Evolutionary conservation across 2,797 vertebrate species (phyloP).

Genomic region (Nothura maculosa): DNA sequence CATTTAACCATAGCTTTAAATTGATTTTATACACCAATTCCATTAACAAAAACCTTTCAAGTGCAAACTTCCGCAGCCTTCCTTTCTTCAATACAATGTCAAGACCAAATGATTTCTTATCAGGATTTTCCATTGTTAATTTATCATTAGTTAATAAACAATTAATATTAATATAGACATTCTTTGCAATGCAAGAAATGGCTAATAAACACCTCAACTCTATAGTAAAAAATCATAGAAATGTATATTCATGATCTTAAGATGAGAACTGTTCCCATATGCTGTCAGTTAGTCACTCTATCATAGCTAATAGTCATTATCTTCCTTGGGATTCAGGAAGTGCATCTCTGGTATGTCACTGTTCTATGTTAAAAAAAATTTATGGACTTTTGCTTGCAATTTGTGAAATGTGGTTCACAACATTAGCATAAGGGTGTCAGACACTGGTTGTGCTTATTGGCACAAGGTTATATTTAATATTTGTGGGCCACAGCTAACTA

Average conservation of each 20-base stretch:
- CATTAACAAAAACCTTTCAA: background rate
- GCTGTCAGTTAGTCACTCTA: background rate
- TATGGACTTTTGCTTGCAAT: background rate
- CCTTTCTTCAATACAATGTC: background rate
- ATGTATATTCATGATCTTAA: background rate
- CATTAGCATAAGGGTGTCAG: background rate
- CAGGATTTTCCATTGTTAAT: background rate
- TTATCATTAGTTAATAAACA: background rate
- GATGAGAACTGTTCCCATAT: background rate
- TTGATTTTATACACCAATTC: background rate
- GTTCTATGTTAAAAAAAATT: background rate
- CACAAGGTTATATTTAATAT: background rate
- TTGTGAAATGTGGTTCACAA: background rate
- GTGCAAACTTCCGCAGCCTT: background rate
- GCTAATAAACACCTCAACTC: background rate
- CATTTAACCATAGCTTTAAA: background rate
- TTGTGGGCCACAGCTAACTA: background rate
- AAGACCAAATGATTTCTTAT: background rate
- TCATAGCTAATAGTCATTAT: background rate
- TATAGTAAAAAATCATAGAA: background rate
- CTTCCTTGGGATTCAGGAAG: background rate
- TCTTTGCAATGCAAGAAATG: background rate
- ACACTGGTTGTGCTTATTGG: background rate
- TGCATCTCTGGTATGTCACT: rapidly evolving
- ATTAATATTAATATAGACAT: background rate